Base-by-base conservation (phyloP, 1,140 invertebrate species). In the Medauroidea extradentata region DNA sequence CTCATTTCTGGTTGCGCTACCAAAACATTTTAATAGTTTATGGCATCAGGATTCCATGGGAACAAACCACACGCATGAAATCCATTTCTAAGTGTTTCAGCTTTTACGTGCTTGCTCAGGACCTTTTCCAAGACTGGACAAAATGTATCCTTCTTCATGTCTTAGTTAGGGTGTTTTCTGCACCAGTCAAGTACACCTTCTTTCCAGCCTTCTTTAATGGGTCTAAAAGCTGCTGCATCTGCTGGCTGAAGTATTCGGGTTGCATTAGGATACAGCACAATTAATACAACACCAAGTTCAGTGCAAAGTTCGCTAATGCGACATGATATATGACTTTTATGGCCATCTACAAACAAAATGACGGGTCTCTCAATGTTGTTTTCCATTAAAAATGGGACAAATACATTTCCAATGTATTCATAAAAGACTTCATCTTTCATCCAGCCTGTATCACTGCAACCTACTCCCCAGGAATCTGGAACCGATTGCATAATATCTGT, bases 201-300 rank as follows among this genome's bases (percentile, higher is more conserved):
- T 52, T 65, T 66, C 67, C 69, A 75, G 23, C 54, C 53, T 13
- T 44, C 43, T 64, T 73, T 73, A 2, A 72, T 38, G 11, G 69
- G 68, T 27, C 63, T 29, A 64, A 73, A 74, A 34, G 64, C 65
- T 3, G 69, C 59, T 11, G 73, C 69, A 51, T 76, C 73, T n/a
- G 70, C 59, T 24, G 71, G 72, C 50, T 73, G 71, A 25, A 70
- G 51, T 41, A 74, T 71, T 38, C 29, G 66, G 65, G 0, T 68
- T 74, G 66, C 62, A 58, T 75, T 75, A 1, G 70, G 69, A 59
- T 73, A 71, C 9, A 73, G 53, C 1, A 66, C 59, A 43, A 73
- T 65, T 5, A 74, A 60, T 54, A 69, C 57, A 41, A 74, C 71
- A 9, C 58, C 2, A 60, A 71, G 53, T 24, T 66, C 50, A 7